These are phyloP conservation scores for Ennomos quercinarius DNA, from an alignment of 2,888 invertebrate genomes.

Conservation along the genomic window DNA sequence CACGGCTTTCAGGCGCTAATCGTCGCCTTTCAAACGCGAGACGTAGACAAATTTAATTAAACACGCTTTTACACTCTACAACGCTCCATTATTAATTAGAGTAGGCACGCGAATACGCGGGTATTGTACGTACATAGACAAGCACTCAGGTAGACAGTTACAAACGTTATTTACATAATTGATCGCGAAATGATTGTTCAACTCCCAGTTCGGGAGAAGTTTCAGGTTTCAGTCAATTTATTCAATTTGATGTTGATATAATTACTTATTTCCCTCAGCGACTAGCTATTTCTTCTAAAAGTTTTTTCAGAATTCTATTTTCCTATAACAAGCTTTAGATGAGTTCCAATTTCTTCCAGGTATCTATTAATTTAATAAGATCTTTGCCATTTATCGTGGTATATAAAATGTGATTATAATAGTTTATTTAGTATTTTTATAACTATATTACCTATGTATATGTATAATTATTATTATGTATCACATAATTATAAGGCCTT, in stretches of 20 bases:
- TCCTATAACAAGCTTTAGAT: constrained; percentile 14
- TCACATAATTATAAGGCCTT: too few relatives aligned
- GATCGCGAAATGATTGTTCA: constrained; percentile 35
- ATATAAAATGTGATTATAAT: too few relatives aligned
- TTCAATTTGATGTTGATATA: constrained; percentile 33
- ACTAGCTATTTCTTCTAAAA: constrained; percentile 17
- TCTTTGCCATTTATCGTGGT: too few relatives aligned
- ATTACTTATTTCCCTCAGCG: constrained; percentile 28
- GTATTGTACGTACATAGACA: constrained; percentile 27
- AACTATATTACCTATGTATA: too few relatives aligned
- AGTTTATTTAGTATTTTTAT: too few relatives aligned
- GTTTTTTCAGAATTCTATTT: constrained; percentile 22
- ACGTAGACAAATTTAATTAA: constrained; percentile 76
- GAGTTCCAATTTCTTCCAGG: too few relatives aligned
- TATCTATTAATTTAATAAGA: too few relatives aligned
- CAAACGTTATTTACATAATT: constrained; percentile 34
- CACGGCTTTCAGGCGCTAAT: constrained; percentile 71
- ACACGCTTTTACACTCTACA: constrained; percentile 66
- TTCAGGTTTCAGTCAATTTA: constrained; percentile 32
- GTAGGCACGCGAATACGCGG: constrained; percentile 42
- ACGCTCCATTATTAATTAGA: constrained; percentile 67
- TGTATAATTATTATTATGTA: too few relatives aligned
- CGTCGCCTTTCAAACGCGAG: constrained; percentile 69
- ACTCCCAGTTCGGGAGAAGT: constrained; percentile 26
- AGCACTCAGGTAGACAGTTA: constrained; percentile 38